Base-by-base conservation (phyloP, 2,888 invertebrate genomes). In the Leptarthrus brevirostris region DNA sequence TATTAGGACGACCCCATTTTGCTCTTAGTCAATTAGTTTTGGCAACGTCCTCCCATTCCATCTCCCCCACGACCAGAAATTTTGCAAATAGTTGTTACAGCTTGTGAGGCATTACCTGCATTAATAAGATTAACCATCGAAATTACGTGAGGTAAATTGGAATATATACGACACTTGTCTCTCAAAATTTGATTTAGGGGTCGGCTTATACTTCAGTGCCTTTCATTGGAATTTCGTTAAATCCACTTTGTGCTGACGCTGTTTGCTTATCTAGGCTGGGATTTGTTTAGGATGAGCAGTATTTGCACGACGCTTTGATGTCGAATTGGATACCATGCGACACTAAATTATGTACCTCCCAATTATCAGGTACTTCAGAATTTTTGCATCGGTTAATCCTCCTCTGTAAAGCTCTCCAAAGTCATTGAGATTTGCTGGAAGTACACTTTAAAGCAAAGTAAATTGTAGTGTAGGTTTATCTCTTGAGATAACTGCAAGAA, bases 61-160 rank as follows among this genome's bases (percentile, higher is more conserved):
- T 36, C 66, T 4, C 8, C 26, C 16, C 24, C 10, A 18, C 4
- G 34, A 18, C 24, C 24, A n/a, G 26, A 66, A 66, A 22, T 49
- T 66, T 66, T 66, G 47, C 24, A 20, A 22, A 49, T 44, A 30
- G 40, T 53, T 54, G 54, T 53, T 40, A 12, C 20, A 34, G 40
- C 34, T 36, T 14, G 10, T 54, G 20, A 14, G 10, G 47, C 69
- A 58, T 73, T 66, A 73, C 36, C 24, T 52, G 73, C 49, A 73
- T 73, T 75, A 75, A 75, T 75, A 75, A 73, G 75, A 75, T 75
- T 75, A 73, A 74, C 72, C 69, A 34, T 52, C n/a, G 73, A 47
- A 66, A 75, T 58, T 73, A 73, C 56, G 58, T 74, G 70, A 71
- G 61, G 69, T 74, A 71, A 34, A 72, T 47, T n/a, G 54, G 54